These are phyloP conservation scores for Diploscapter pachys DNA, from an alignment of 1,140 invertebrate species.

Conservation along the genomic window DNA sequence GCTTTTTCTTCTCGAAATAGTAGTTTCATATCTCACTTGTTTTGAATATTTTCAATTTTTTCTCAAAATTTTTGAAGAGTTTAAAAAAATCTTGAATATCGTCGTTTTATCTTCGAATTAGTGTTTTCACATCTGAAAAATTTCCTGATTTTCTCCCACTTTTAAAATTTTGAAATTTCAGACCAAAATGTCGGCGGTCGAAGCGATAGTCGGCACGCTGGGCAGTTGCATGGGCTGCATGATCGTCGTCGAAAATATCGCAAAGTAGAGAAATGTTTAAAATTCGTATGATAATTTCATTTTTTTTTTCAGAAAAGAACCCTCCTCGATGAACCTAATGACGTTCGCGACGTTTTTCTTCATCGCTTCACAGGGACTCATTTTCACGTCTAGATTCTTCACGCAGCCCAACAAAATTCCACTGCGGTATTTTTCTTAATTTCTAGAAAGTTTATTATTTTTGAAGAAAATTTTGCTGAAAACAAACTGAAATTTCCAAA, in stretches of 20 bases:
- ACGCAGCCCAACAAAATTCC: constrained; percentile 70
- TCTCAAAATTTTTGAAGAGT: too few relatives aligned
- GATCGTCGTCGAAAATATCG: constrained; percentile 53
- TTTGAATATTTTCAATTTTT: too few relatives aligned
- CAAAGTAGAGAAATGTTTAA: constrained; percentile 41
- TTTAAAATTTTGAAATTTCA: constrained; percentile 8
- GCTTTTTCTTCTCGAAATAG: too few relatives aligned
- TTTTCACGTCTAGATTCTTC: constrained; percentile 80
- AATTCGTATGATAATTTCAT: constrained; percentile 1
- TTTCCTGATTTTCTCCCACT: constrained; percentile 1
- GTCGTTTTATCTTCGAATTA: too few relatives aligned
- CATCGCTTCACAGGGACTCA: constrained; percentile 80
- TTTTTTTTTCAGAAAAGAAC: constrained; percentile 72
- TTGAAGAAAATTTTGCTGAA: too few relatives aligned
- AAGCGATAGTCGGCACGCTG: constrained; percentile 45
- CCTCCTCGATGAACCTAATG: constrained; percentile 84
- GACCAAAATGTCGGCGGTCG: constrained; percentile 34
- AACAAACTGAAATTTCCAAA: too few relatives aligned
- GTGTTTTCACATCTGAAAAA: too few relatives aligned
- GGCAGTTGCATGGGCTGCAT: constrained; percentile 55
- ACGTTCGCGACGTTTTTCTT: constrained; percentile 89
- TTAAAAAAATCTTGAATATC: too few relatives aligned
- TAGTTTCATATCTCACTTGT: too few relatives aligned
- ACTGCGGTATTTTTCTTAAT: constrained; percentile 60
- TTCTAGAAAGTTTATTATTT: too few relatives aligned